These are phyloP conservation scores for Pristionchus maxplancki DNA, from an alignment of 2,888 invertebrate species.

Conservation along the genomic window DNA sequence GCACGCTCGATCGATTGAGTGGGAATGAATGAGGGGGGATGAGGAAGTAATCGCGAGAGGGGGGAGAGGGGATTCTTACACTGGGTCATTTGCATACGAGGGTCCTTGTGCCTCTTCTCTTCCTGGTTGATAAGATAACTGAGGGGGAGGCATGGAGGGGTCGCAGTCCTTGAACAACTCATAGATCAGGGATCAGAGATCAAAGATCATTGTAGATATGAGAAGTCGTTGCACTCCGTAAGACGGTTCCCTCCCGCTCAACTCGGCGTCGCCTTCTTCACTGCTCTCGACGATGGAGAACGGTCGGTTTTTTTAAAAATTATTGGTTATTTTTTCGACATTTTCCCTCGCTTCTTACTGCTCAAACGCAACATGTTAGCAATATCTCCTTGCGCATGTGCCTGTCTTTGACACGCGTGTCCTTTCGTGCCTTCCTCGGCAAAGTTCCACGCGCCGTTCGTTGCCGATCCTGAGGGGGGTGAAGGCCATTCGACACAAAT, in stretches of 20 bases:
- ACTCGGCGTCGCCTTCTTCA: constrained; percentile 48
- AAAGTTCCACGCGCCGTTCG: constrained; percentile 14
- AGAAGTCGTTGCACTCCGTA: constrained; percentile 43
- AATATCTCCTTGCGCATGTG: no score
- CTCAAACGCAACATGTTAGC: no score
- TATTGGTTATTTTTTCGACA: no score
- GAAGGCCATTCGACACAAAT: constrained; percentile 37
- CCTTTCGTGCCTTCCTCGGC: no score
- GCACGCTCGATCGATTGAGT: neutral
- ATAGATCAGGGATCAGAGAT: neutral
- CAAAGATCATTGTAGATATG: constrained; percentile 28
- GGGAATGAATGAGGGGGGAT: neutral
- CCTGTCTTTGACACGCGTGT: no score
- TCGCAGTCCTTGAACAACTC: neutral
- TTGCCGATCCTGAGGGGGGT: constrained; percentile 24
- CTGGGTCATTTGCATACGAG: neutral
- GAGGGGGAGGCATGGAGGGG: no score
- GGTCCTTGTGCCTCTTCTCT: neutral
- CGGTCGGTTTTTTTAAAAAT: constrained; percentile 36
- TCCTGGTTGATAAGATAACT: neutral
- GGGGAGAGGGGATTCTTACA: neutral
- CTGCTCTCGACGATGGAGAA: constrained; percentile 50
- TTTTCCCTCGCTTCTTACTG: no score
- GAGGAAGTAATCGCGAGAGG: constrained; percentile 7
- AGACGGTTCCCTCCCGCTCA: constrained; percentile 51